Percentiles rank a stretch among this genome's conserved stretches.
Evolutionary conservation across 2,113 vertebrate genomes (phyloP).

Genomic region (Cephalophus harveyi): DNA sequence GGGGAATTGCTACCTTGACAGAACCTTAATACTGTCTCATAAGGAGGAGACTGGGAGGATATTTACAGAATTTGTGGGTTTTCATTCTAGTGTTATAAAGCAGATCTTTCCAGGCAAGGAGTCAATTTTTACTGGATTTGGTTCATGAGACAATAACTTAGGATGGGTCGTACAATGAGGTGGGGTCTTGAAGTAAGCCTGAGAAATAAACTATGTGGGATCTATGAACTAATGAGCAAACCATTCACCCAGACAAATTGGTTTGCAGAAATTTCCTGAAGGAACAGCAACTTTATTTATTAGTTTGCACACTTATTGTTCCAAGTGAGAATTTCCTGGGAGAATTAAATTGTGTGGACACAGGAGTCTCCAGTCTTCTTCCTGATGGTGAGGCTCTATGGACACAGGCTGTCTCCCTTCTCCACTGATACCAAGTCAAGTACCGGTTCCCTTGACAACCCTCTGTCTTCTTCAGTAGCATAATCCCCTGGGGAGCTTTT

Average conservation of each 20-base stretch:
- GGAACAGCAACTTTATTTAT: not conserved
- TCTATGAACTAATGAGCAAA: not conserved
- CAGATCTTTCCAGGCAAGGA: not conserved
- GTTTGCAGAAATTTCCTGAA: not conserved
- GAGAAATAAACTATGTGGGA: not conserved
- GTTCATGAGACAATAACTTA: not conserved
- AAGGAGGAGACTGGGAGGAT: not conserved
- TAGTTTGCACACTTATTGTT: not conserved
- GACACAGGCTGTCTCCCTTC: not conserved
- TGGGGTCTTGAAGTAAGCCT: not conserved
- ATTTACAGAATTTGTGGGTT: not conserved
- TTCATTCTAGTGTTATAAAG: not conserved
- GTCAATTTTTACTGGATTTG: not conserved
- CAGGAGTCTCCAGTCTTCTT: not conserved
- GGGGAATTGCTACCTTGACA: not conserved
- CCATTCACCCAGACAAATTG: not conserved
- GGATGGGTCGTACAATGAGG: not conserved
- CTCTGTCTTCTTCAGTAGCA: not conserved
- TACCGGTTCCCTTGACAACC: accelerated
- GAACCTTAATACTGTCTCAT: accelerated
- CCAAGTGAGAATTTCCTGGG: not conserved
- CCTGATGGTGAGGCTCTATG: not conserved
- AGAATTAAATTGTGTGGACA: not conserved
- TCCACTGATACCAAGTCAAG: not conserved
- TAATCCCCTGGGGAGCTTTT: not conserved